These are phyloP conservation scores for Drosophila mayri DNA, from an alignment of 1,140 invertebrate genomes.

Conservation along the genomic window DNA sequence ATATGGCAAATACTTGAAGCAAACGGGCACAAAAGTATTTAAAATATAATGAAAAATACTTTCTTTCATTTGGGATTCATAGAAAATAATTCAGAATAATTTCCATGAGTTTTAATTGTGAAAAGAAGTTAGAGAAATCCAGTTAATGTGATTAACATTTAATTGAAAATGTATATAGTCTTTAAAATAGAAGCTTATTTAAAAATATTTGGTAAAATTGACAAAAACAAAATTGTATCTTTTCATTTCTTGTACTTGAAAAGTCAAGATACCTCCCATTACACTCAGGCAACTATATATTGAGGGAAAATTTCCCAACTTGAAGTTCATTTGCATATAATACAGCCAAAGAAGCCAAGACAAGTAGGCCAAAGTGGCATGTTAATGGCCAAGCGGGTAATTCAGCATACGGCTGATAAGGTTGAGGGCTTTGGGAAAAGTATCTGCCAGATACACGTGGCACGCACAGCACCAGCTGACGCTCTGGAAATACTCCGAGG, in stretches of 20 bases:
- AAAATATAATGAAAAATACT: not conserved
- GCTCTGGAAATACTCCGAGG: not conserved
- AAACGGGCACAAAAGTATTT: not conserved
- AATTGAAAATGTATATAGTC: too few relatives aligned
- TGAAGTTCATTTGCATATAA: conserved; percentile 57
- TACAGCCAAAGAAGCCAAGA: conserved; percentile 5
- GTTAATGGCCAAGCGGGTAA: conserved; percentile 75
- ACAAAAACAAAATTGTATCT: not conserved
- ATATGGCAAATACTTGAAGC: conserved; percentile 3
- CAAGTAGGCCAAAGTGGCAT: conserved; percentile 72
- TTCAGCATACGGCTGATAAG: conserved; percentile 55
- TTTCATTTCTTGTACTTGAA: not conserved
- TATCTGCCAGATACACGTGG: conserved; percentile 56
- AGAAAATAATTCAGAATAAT: too few relatives aligned
- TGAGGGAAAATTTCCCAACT: not conserved
- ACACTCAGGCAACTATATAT: not conserved
- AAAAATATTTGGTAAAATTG: not conserved
- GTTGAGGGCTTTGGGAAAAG: conserved; percentile 7
- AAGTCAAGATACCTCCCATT: not conserved
- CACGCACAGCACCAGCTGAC: conserved; percentile 63
- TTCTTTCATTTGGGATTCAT: not conserved
- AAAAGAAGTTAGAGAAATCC: not conserved
- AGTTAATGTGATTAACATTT: not conserved
- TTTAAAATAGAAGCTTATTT: not conserved
- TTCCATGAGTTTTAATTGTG: not conserved